A percentile compares a stretch with the other conserved stretches of the same genome.
Conservation (phyloP, 92 coral and sea anemone genomes). For the Epizoanthus scotinus region DNA sequence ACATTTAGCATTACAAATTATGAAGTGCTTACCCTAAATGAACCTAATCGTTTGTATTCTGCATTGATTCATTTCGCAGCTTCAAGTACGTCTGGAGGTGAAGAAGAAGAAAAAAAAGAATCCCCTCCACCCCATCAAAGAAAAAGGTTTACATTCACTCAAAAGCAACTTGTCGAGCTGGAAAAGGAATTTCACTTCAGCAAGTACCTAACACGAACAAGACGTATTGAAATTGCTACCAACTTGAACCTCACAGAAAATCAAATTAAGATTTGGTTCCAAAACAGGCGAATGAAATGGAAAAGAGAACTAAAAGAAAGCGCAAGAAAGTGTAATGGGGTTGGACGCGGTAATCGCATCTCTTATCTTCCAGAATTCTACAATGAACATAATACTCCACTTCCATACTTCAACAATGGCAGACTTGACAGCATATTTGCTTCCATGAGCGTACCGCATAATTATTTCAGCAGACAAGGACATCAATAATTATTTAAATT, state of each 20-base stretch:
- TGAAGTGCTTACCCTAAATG: too few relatives aligned
- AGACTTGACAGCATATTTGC: conserved; percentile 30
- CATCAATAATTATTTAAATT: conserved; percentile 6
- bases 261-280: conserved; percentile 99
- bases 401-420: conserved; percentile 18
- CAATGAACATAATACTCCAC: conserved; percentile 22
- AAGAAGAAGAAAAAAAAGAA: conserved; percentile 34
- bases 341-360: conserved; percentile 2
- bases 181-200: conserved; percentile 98
- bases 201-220: conserved; percentile 92
- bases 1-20: too few relatives aligned
- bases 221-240: conserved; percentile 93
- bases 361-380: conserved; percentile 23
- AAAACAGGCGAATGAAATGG: conserved; percentile 99
- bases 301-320: conserved; percentile 91
- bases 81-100: conserved; percentile 13
- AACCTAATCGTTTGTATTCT: too few relatives aligned
- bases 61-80: not conserved
- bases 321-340: conserved; percentile 24
- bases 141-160: conserved; percentile 93
- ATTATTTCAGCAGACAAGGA: conserved; percentile 17
- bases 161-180: conserved; percentile 90
- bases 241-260: conserved; percentile 91
- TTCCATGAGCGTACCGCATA: conserved; percentile 29
- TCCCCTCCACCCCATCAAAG: conserved; percentile 53